Base-by-base conservation (phyloP, 2,797 vertebrate species). In the Gallirallus australis region DNA sequence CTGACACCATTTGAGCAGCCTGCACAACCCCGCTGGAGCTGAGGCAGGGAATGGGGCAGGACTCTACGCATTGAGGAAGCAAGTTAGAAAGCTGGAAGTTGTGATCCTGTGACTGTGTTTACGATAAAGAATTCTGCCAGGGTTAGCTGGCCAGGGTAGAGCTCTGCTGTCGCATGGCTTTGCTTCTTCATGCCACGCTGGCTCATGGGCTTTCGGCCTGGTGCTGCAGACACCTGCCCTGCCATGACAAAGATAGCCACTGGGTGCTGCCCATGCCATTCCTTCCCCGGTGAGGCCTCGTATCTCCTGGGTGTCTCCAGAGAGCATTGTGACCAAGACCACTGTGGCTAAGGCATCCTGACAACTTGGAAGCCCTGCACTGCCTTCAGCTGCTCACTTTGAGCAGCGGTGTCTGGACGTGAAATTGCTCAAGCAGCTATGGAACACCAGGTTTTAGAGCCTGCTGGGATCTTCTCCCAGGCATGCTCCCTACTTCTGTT, bases 191-290 rank as follows among this genome's bases (percentile, higher is more conserved):
- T 23, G 24, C 33, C 3, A 39, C 0, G 10, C 21, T 4, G 72
- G 17, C 28, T 21, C 1, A 0, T 17, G 23, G 11, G 5, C 14
- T 86, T 18, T 7, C 53, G 39, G 16, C 16, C 1, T 12, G 28
- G 25, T 89, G 73, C 47, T 69, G 27, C 48, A 61, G 83, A 63
- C 9, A 40, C 12, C 45, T 64, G 63, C 35, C 35, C 50, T 91
- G 82, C 42, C 54, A 30, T 40, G 66, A 56, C 77, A 53, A 82
- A 82, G 66, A 79, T 15, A 94, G 42, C 65, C 50, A 64, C 73
- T 90, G 90, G 21, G 57, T 90, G 77, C 54, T 93, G 56, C 70
- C 66, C 60, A n/a, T 82, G 72, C 42, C 45, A 30, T 82, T 95
- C 31, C 48, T 92, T 82, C 79, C 25, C 42, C 64, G 25, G 1